Percentiles rank a stretch among this genome's conserved stretches.
Evolutionary conservation across 2,113 vertebrate genomes (phyloP).

Genomic region (Sminthopsis crassicaudata): DNA sequence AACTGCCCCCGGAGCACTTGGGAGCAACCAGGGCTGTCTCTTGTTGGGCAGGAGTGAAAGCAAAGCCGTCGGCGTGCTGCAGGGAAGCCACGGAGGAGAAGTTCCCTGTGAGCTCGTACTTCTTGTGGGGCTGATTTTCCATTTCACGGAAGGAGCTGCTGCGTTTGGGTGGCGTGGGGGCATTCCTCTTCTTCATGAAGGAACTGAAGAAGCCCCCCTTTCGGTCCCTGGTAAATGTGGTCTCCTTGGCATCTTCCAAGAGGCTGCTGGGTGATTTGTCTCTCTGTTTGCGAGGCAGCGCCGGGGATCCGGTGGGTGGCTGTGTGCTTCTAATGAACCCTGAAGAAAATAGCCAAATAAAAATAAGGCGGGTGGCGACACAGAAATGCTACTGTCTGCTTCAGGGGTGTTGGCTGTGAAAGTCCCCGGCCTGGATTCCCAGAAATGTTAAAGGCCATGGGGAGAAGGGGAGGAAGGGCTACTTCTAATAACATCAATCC

Average conservation of each 20-base stretch:
- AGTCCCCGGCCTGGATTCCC: neutral
- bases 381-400: neutral
- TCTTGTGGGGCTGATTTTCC: slow-evolving; percentile 98
- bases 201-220: slow-evolving; percentile 99
- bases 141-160: slow-evolving; percentile 98
- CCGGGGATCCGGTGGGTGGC: slow-evolving; percentile 90
- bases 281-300: slow-evolving; percentile 95
- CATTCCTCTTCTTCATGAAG: slow-evolving; percentile 98
- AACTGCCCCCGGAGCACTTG: slow-evolving; percentile 93
- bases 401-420: neutral
- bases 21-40: slow-evolving; percentile 89
- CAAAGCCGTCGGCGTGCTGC: slow-evolving; percentile 91
- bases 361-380: neutral
- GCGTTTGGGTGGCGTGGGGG: slow-evolving; percentile 95
- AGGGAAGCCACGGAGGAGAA: slow-evolving; percentile 88
- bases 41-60: slow-evolving; percentile 91
- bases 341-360: slow-evolving; percentile 68
- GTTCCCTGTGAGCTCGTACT: slow-evolving; percentile 94
- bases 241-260: slow-evolving; percentile 93
- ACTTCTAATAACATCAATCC: neutral
- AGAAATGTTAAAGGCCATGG: neutral
- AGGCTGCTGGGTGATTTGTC: slow-evolving; percentile 96
- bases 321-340: slow-evolving; percentile 88
- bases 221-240: slow-evolving; percentile 96
- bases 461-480: neutral